These are phyloP conservation scores for Otis tarda DNA, from an alignment of 2,113 vertebrate genomes.

Conservation along the genomic window DNA sequence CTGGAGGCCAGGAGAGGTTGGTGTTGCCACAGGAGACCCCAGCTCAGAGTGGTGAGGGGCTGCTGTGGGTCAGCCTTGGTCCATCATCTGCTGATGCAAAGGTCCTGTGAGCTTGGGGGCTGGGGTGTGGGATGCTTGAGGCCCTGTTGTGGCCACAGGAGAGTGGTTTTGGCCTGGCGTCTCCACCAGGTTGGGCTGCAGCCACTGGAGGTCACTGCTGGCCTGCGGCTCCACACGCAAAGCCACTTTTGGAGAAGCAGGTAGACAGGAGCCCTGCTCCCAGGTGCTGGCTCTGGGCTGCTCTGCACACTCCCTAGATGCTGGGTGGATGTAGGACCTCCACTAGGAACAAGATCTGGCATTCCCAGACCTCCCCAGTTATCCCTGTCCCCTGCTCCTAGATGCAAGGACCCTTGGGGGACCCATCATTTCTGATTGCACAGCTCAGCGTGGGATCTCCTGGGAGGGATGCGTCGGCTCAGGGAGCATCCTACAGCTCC, in stretches of 20 bases:
- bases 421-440: accelerated
- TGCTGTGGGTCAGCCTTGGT: background rate
- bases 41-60: background rate
- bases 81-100: background rate
- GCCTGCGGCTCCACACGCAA: background rate
- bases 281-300: background rate
- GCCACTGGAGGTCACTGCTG: slow-evolving; percentile 49
- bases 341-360: background rate
- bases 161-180: accelerated
- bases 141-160: accelerated
- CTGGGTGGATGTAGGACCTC: background rate
- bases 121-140: accelerated
- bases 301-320: background rate
- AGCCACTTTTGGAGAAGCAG: background rate
- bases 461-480: background rate
- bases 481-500: background rate
- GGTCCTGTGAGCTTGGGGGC: accelerated
- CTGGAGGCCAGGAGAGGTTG: background rate
- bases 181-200: background rate
- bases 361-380: too few relatives aligned
- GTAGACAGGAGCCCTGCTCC: background rate
- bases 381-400: background rate
- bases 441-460: background rate
- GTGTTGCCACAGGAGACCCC: accelerated
- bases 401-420: background rate